These are phyloP conservation scores for Rhinolophus sinicus DNA, from an alignment of 2,113 vertebrate genomes.

Conservation along the genomic window DNA sequence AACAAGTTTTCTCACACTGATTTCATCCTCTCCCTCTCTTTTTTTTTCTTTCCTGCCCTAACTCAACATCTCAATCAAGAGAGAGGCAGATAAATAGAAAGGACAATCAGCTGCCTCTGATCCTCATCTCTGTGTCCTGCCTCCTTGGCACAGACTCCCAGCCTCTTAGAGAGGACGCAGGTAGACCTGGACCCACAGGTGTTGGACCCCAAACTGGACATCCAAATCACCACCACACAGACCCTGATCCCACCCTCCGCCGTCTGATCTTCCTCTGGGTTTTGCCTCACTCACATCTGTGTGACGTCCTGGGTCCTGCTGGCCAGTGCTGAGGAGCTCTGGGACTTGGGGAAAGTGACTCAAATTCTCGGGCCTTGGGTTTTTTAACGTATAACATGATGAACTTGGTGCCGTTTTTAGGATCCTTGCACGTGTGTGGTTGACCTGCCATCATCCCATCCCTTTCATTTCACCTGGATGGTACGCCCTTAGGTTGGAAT, in stretches of 20 bases:
- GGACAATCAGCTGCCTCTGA: background rate
- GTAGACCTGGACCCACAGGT: too few species aligned
- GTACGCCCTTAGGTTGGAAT: too few species aligned
- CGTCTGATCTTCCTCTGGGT: background rate
- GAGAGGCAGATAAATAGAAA: background rate
- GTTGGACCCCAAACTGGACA: background rate
- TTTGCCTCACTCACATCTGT: rapidly evolving
- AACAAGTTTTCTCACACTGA: background rate
- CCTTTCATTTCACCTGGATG: background rate
- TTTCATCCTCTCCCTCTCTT: background rate
- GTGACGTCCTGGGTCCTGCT: rapidly evolving
- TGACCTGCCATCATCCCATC: background rate
- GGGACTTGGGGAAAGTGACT: background rate
- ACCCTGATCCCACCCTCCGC: background rate
- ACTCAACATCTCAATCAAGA: background rate
- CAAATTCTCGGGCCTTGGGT: rapidly evolving
- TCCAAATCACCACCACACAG: background rate
- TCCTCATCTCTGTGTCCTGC: background rate
- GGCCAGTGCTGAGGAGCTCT: background rate
- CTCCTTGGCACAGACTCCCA: background rate
- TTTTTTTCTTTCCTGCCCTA: background rate
- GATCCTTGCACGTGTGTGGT: background rate
- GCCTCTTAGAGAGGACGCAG: background rate
- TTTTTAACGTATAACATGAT: background rate
- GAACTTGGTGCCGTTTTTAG: background rate